Conservation (phyloP, 2,113 vertebrate species). For the Cottus gobio region DNA sequence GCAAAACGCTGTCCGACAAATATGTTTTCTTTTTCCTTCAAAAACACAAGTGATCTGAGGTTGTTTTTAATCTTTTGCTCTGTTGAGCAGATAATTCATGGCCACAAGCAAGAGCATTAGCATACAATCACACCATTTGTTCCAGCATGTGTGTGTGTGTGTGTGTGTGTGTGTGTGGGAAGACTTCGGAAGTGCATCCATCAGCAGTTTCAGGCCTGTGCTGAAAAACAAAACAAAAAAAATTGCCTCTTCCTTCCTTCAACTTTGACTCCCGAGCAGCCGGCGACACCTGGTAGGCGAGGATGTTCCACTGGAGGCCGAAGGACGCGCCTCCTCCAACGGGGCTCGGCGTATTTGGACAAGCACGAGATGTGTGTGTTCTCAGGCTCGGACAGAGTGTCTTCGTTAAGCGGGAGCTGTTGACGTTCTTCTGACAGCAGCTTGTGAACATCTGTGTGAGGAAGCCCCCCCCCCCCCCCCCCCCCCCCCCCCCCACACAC, state of each 20-base stretch:
- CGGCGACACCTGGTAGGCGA: conserved; percentile 68
- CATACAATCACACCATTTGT: conserved; percentile 69
- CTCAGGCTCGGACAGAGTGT: conserved; percentile 21
- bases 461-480: conserved; percentile 72
- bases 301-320: conserved; percentile 62
- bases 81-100: conserved; percentile 76
- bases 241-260: conserved; percentile 79
- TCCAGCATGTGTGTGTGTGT: conserved; percentile 51
- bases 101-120: conserved; percentile 73
- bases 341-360: conserved; percentile 30
- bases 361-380: conserved; percentile 40
- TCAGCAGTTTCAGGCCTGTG: conserved; percentile 73
- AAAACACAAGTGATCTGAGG: conserved; percentile 66
- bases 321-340: conserved; percentile 41
- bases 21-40: conserved; percentile 41
- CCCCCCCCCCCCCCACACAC: conserved; percentile 71
- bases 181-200: conserved; percentile 73
- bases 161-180: conserved; percentile 16
- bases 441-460: conserved; percentile 87
- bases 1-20: conserved; percentile 74
- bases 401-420: conserved; percentile 34
- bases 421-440: conserved; percentile 68
- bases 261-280: conserved; percentile 65
- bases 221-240: conserved; percentile 79
- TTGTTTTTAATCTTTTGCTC: conserved; percentile 78